Evolutionary conservation across 2,888 invertebrate species (phyloP).

Genomic region (Ariolimax columbianus): DNA sequence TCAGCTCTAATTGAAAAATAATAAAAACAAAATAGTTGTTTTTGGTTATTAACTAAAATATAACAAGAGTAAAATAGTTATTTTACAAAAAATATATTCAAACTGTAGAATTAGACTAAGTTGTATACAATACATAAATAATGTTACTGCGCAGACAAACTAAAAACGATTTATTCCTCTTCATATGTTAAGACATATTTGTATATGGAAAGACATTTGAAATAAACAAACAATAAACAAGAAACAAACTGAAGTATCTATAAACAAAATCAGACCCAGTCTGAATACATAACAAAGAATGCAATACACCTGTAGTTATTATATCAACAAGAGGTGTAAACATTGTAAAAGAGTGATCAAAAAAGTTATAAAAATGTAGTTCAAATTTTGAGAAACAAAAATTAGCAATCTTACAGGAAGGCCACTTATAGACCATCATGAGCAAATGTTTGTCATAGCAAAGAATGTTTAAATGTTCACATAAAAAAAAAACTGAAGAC

Average conservation of each 20-base stretch:
- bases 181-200: neutral
- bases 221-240: neutral
- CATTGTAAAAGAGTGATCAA: neutral
- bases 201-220: neutral
- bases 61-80: neutral
- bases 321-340: neutral
- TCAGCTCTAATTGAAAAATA: neutral
- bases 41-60: neutral
- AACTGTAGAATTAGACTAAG: neutral
- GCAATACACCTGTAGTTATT: neutral
- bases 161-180: neutral
- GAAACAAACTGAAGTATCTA: neutral
- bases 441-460: neutral
- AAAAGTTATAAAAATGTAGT: neutral
- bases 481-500: neutral
- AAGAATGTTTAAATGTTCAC: neutral
- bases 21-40: too few species aligned
- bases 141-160: neutral
- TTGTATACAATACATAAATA: neutral
- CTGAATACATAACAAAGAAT: neutral
- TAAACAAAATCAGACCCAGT: neutral
- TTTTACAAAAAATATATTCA: neutral
- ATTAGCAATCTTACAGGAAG: conserved; percentile 4
- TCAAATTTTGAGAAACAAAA: neutral
- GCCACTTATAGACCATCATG: neutral